These are phyloP conservation scores for Paralvinella palmiformis DNA, from an alignment of 1,140 invertebrate genomes.

Conservation along the genomic window DNA sequence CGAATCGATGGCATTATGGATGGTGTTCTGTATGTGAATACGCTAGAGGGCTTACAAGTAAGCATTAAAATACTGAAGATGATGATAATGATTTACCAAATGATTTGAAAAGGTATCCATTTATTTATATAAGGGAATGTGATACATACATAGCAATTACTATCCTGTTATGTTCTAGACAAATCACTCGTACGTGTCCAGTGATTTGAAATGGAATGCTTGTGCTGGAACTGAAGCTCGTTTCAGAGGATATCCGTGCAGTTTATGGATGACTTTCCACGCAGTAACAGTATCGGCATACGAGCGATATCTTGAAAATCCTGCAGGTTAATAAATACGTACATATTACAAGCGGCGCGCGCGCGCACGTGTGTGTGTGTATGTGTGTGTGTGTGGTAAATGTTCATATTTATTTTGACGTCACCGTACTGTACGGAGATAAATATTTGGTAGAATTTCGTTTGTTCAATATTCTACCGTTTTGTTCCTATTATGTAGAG, in stretches of 20 bases:
- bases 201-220: conserved; percentile 11
- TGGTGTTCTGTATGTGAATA: too few relatives aligned
- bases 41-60: too few relatives aligned
- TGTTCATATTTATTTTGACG: neutral
- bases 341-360: neutral
- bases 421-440: neutral
- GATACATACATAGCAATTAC: too few relatives aligned
- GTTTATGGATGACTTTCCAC: conserved; percentile 24
- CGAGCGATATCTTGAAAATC: neutral
- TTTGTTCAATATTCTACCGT: neutral
- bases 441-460: neutral
- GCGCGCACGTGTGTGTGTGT: neutral
- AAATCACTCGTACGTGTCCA: neutral
- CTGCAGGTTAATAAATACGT: too few relatives aligned
- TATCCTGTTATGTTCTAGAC: too few relatives aligned
- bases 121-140: too few relatives aligned
- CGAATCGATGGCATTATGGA: too few relatives aligned
- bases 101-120: too few relatives aligned
- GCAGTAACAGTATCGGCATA: conserved; percentile 17
- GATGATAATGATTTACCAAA: too few relatives aligned
- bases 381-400: neutral
- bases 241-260: conserved; percentile 24
- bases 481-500: neutral
- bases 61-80: too few relatives aligned
- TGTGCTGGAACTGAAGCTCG: conserved; percentile 18